These are phyloP conservation scores for Sphecodes monilicornis DNA, from an alignment of 2,888 invertebrate species.

Conservation along the genomic window DNA sequence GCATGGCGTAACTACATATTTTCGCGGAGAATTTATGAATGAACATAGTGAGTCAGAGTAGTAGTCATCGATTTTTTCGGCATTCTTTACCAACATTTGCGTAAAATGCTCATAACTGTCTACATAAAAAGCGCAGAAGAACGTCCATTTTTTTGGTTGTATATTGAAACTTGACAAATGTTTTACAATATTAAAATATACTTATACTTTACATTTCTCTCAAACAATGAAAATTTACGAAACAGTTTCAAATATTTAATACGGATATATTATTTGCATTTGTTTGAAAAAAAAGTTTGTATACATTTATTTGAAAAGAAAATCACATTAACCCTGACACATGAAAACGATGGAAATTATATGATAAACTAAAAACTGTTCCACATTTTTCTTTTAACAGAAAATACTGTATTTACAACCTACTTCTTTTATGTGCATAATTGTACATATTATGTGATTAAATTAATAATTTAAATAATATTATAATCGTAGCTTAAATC, in stretches of 20 bases:
- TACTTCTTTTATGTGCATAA: no score
- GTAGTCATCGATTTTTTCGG: not conserved
- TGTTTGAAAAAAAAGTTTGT: no score
- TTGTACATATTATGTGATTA: no score
- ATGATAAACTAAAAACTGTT: not conserved
- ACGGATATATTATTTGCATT: no score
- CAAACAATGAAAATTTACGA: not conserved
- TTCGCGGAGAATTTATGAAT: slow-evolving; percentile 2
- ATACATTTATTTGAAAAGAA: no score
- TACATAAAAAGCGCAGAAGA: not conserved
- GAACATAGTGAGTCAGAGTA: not conserved
- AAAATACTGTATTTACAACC: no score
- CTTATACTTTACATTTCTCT: not conserved
- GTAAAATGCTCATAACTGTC: not conserved
- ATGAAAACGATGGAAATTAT: no score
- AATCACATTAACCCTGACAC: no score
- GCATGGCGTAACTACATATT: not conserved
- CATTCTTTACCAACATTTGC: not conserved
- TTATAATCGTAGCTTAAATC: no score
- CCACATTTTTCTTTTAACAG: not conserved
- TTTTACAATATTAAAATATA: not conserved
- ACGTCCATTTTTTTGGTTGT: not conserved
- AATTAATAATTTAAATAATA: no score
- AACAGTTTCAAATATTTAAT: not conserved
- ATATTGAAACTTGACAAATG: not conserved